Conservation (phyloP, 2,888 invertebrate species). For the Actias luna region DNA sequence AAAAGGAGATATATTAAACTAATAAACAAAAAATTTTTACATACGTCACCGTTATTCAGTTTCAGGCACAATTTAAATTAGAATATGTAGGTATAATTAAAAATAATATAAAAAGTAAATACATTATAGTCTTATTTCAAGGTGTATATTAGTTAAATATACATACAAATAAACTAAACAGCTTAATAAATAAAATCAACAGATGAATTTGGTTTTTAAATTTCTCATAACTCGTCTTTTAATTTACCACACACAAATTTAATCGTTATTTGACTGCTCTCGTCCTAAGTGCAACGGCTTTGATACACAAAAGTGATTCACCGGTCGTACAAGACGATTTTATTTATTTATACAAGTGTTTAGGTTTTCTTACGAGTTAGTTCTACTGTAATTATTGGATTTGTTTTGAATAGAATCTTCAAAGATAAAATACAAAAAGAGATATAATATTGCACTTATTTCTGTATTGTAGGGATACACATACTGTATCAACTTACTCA, state of each 20-base stretch:
- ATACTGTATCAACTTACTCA: too few species aligned
- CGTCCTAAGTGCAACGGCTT: not conserved
- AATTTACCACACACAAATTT: not conserved
- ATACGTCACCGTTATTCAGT: too few species aligned
- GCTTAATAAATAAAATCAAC: too few species aligned
- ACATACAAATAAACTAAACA: too few species aligned
- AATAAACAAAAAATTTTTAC: too few species aligned
- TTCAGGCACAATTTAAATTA: too few species aligned
- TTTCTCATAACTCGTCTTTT: not conserved
- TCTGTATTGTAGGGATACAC: not conserved
- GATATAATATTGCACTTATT: not conserved
- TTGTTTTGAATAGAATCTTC: not conserved
- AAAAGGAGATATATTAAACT: too few species aligned
- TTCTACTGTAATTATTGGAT: not conserved
- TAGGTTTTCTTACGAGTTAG: not conserved
- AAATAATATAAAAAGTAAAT: too few species aligned
- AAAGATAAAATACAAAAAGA: not conserved
- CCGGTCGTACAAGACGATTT: not conserved
- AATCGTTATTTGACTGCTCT: not conserved
- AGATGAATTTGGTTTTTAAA: not conserved
- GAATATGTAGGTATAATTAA: too few species aligned
- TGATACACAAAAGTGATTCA: constrained; percentile 1
- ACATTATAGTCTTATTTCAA: too few species aligned
- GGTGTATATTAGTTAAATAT: too few species aligned
- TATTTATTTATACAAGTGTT: constrained; percentile 5